Base-by-base conservation (phyloP, 2,113 vertebrate genomes). In the Proteles cristata region DNA sequence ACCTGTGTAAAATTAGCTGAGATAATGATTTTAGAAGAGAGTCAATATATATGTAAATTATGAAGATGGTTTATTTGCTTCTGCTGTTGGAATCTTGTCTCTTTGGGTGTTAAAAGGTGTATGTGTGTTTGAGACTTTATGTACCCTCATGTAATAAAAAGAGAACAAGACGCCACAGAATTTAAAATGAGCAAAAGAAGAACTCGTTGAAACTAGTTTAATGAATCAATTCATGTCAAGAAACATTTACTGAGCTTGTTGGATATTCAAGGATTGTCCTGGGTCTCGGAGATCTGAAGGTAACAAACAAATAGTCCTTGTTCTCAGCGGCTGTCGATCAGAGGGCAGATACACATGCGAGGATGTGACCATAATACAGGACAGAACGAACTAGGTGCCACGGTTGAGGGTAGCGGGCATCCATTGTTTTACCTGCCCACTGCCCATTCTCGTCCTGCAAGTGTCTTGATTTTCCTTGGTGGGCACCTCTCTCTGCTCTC, bases 111-210 rank as follows among this genome's bases (percentile, higher is more conserved):
- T 79, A 63, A 88, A 74, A 86, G 61, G 28, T 43, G 1, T 50
- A n/a, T 61, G 25, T 69, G 10, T 90, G 50, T 77, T 71, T 68
- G 53, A 92, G 50, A 82, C 66, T 77, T 96, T n/a, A 25, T 19
- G 14, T 87, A 74, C 69, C 66, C 74, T 73, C 65, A 21, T 39
- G 15, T 76, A 74, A 50, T 69, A 65, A 83, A 93, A 83, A 74
- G 77, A 82, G 25, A 87, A 85, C 3, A 81, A 93, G 31, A 63
- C 12, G 43, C 33, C 35, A 93, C 4, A 71, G 71, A 91, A 73
- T 23, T 92, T 96, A 74, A 83, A 79, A 94, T 79, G 68, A 88
- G 21, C n/a, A 85, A 39, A 61, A 86, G 15, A 89, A 82, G 69
- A 92, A 66, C 25, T 39, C 19, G 25, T 84, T 92, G 77, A 93